Evolutionary conservation across 2,113 vertebrate species (phyloP).

Genomic region (Paramisgurnus dabryanus): DNA sequence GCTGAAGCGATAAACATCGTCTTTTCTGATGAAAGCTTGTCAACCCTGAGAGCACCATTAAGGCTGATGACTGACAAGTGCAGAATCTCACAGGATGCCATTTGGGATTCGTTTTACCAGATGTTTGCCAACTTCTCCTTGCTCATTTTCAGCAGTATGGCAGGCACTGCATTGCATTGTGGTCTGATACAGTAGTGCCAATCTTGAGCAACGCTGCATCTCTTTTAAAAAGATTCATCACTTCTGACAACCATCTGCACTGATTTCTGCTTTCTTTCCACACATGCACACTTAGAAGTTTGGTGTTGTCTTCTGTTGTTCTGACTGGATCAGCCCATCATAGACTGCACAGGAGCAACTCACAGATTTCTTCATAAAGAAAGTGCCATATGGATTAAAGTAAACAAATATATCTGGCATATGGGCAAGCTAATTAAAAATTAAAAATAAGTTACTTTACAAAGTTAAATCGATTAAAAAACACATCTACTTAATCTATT

Average conservation of each 20-base stretch:
- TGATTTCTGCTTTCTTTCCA: conserved; percentile 22
- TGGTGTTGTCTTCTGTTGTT: conserved; percentile 28
- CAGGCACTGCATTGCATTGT: conserved; percentile 19
- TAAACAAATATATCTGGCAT: conserved; percentile 36
- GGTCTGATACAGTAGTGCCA: conserved; percentile 26
- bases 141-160: conserved; percentile 22
- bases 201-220: conserved; percentile 17
- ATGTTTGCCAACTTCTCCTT: conserved; percentile 44
- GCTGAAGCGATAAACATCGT: conserved; percentile 38
- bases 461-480: conserved; percentile 28
- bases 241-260: conserved; percentile 60
- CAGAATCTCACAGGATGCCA: conserved; percentile 43
- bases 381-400: conserved; percentile 53
- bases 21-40: conserved; percentile 49
- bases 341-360: conserved; percentile 10
- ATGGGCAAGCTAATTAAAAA: conserved; percentile 48
- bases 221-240: conserved; percentile 36
- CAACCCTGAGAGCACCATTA: conserved; percentile 37
- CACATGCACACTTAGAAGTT: conserved; percentile 49
- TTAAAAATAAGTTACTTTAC: conserved; percentile 42
- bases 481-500: conserved; percentile 26
- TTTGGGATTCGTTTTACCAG: conserved; percentile 46
- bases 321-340: conserved; percentile 33
- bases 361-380: conserved; percentile 35
- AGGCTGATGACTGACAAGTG: conserved; percentile 55